A percentile compares a stretch with the other conserved stretches of the same genome.
These are phyloP conservation scores for Parazoanthus swiftii DNA, from an alignment of 92 coral and sea anemone genomes.

Conservation along the genomic window DNA sequence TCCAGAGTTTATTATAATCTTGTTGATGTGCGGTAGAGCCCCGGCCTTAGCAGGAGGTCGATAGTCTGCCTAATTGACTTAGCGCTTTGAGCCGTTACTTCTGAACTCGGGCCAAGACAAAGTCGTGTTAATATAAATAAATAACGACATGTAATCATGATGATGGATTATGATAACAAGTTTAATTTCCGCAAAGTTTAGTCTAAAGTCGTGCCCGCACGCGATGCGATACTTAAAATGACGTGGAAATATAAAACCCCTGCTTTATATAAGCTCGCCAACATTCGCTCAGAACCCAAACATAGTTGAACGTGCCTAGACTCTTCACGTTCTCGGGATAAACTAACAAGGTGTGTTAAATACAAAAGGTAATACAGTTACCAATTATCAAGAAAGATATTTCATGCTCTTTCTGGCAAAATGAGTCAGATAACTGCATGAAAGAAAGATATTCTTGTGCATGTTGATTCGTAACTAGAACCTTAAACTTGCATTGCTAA, in stretches of 20 bases:
- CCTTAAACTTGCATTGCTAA: too few relatives aligned
- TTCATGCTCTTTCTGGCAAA: too few relatives aligned
- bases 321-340: too few relatives aligned
- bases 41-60: not conserved
- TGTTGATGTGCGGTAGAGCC: not conserved
- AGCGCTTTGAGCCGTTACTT: not conserved
- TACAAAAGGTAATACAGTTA: too few relatives aligned
- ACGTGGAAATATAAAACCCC: not conserved
- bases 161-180: not conserved
- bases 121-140: not conserved
- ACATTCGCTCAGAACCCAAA: not conserved
- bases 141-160: not conserved
- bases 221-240: not conserved
- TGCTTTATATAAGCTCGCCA: not conserved
- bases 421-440: too few relatives aligned
- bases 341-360: too few relatives aligned
- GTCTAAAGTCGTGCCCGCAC: not conserved
- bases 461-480: too few relatives aligned
- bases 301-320: not conserved
- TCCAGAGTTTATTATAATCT: not conserved
- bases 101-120: not conserved
- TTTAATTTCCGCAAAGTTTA: not conserved
- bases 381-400: too few relatives aligned
- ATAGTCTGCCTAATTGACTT: not conserved
- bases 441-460: too few relatives aligned